These are phyloP conservation scores for Rhincodon typus DNA, from an alignment of 2,797 vertebrate species.

Conservation along the genomic window DNA sequence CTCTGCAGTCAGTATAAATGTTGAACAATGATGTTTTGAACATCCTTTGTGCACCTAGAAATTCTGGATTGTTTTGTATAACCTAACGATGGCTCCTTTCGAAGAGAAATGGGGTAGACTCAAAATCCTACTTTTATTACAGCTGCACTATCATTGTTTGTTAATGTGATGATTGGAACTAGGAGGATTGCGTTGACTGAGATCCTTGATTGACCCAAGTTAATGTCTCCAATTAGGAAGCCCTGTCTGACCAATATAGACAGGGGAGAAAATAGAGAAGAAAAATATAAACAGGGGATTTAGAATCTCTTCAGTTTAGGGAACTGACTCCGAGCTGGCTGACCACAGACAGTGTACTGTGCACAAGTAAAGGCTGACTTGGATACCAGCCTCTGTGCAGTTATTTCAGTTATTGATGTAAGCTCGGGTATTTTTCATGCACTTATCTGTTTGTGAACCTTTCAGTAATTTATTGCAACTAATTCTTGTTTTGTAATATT, in stretches of 20 bases:
- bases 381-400: too few relatives aligned
- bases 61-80: neutral
- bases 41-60: neutral
- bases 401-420: neutral
- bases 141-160: neutral
- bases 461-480: conserved; percentile 25
- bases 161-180: too few relatives aligned
- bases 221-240: too few relatives aligned
- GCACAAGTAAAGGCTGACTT: too few relatives aligned
- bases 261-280: too few relatives aligned
- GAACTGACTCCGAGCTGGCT: too few relatives aligned
- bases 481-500: neutral
- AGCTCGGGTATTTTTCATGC: neutral
- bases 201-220: too few relatives aligned
- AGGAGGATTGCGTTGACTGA: too few relatives aligned
- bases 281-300: too few relatives aligned
- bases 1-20: neutral
- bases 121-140: neutral
- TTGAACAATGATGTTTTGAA: neutral
- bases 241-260: too few relatives aligned
- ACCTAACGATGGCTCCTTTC: neutral
- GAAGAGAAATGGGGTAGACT: neutral
- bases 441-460: neutral
- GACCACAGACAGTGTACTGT: too few relatives aligned
- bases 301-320: too few relatives aligned